Percentiles rank a stretch among this genome's conserved stretches.
Conservation (phyloP, 2,113 vertebrate species). For the Taxidea taxus region DNA sequence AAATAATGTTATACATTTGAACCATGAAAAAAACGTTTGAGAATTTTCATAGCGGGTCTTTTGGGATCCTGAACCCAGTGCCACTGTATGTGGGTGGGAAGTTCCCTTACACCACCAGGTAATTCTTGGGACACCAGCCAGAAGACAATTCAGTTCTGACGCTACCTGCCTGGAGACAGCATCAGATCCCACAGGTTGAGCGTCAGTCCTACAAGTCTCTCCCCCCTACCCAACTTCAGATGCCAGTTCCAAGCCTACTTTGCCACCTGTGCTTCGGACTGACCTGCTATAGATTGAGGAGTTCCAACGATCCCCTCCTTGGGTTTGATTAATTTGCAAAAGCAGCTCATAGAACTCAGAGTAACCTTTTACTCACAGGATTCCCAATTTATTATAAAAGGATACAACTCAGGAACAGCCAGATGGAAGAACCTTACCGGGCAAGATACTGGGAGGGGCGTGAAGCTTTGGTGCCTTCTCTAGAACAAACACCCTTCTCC, state of each 20-base stretch:
- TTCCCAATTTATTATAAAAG: background rate
- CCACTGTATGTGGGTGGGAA: background rate
- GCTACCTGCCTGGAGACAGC: background rate
- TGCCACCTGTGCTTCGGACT: background rate
- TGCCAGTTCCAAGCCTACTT: background rate
- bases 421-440: background rate
- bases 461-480: too few species aligned
- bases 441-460: background rate
- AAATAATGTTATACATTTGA: background rate
- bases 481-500: background rate
- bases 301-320: rapidly evolving
- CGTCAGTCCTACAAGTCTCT: background rate
- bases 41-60: background rate
- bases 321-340: background rate
- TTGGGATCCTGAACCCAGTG: background rate
- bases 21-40: background rate
- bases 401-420: background rate
- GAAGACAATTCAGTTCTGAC: background rate
- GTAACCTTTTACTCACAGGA: background rate
- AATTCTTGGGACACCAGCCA: background rate
- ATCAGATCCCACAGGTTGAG: background rate
- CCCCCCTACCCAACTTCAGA: background rate
- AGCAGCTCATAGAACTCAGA: background rate
- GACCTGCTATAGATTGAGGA: background rate
- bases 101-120: background rate